Evolutionary conservation across 1,140 invertebrate species (phyloP).

Genomic region (Drosophila triauraria): DNA sequence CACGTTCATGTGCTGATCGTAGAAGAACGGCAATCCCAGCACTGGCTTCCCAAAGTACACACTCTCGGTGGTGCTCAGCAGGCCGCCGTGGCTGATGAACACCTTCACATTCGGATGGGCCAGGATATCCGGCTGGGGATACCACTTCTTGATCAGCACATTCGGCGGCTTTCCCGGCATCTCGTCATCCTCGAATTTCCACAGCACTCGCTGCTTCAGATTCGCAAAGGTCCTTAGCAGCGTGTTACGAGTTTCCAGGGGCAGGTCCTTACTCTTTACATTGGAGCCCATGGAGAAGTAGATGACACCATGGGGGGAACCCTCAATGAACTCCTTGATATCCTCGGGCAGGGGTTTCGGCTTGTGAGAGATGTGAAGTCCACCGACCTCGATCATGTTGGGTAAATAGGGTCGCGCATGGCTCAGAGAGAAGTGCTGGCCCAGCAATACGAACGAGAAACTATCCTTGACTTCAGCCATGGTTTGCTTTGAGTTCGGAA

Average conservation of each 20-base stretch:
- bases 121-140: slow-evolving; percentile 90
- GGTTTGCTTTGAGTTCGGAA: slow-evolving; percentile 83
- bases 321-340: slow-evolving; percentile 86
- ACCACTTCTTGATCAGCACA: slow-evolving; percentile 88
- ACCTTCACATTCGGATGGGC: slow-evolving; percentile 89
- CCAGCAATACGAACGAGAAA: slow-evolving; percentile 86
- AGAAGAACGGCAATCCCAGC: slow-evolving; percentile 89
- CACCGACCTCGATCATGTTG: slow-evolving; percentile 87
- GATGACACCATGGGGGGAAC: slow-evolving; percentile 86
- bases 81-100: slow-evolving; percentile 91
- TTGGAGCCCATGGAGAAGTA: slow-evolving; percentile 89
- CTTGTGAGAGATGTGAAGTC: slow-evolving; percentile 86
- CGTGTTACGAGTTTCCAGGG: slow-evolving; percentile 85
- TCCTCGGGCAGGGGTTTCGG: slow-evolving; percentile 83
- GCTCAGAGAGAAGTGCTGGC: slow-evolving; percentile 86
- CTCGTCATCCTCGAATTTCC: slow-evolving; percentile 89
- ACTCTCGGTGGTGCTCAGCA: slow-evolving; percentile 89
- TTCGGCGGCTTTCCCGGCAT: slow-evolving; percentile 87
- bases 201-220: slow-evolving; percentile 88
- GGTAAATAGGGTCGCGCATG: slow-evolving; percentile 86
- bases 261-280: slow-evolving; percentile 86
- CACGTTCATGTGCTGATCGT: slow-evolving; percentile 88
- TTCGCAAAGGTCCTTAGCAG: slow-evolving; percentile 87
- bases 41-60: slow-evolving; percentile 90
- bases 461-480: slow-evolving; percentile 79